Evolutionary conservation across 2,797 vertebrate species (phyloP).

Genomic region (Gymnoscopelus microlampas): DNA sequence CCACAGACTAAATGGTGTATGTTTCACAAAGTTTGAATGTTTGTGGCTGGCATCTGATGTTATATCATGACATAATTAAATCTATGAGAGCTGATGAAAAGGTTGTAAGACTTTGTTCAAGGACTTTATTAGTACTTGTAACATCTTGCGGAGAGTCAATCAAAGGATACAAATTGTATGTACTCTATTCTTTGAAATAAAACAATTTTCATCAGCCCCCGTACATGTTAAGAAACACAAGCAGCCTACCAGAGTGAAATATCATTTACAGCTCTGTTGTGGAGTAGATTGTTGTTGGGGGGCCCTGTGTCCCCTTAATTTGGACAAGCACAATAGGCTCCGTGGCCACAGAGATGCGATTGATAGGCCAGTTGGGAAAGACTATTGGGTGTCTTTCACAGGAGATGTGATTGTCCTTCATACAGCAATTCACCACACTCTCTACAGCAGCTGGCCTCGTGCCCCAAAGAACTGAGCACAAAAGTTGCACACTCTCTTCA

Average conservation of each 20-base stretch:
- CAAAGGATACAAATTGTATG: too few species aligned
- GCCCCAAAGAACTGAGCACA: slow-evolving; percentile 3
- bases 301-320: slow-evolving; percentile 43
- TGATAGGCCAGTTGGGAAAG: slow-evolving; percentile 68
- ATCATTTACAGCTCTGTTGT: slow-evolving; percentile 7
- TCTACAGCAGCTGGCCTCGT: slow-evolving; percentile 65
- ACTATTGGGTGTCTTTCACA: slow-evolving; percentile 64
- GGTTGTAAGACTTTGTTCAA: too few species aligned
- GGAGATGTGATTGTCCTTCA: slow-evolving; percentile 63
- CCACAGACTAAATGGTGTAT: too few species aligned
- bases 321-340: slow-evolving; percentile 36
- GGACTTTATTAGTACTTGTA: too few species aligned
- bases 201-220: too few species aligned
- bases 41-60: too few species aligned
- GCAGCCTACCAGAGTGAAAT: neutral
- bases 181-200: too few species aligned
- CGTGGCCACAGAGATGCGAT: slow-evolving; percentile 36
- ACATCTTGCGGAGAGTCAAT: too few species aligned
- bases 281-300: neutral
- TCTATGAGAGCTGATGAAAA: too few species aligned
- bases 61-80: too few species aligned
- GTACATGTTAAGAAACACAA: neutral
- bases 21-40: too few species aligned
- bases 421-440: slow-evolving; percentile 67
- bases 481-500: slow-evolving; percentile 3